Evolutionary conservation across 1,140 invertebrate species (phyloP), one percentile per base, ranked within the genome.

Genomic region (Brachionus paranguensis): DNA sequence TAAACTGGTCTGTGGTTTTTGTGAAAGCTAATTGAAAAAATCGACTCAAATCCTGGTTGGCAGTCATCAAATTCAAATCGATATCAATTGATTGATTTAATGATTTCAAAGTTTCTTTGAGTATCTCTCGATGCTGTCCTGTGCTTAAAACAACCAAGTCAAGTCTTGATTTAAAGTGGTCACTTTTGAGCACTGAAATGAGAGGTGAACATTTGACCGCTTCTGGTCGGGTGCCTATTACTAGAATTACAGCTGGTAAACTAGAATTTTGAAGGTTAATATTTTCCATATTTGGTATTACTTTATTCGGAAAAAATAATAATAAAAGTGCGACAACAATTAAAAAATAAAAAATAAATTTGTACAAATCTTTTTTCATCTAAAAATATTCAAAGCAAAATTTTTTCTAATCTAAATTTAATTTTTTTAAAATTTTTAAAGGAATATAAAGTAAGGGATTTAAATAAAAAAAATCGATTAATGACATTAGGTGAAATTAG

Each of bases 181-280:
- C 37, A 17, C 6, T 37, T 37, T 70, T 70, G 29, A 70, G 37
- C 2, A n/a, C 12, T 37, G 65, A 33, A 70, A 70, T 70, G 8
- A 70, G 24, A 14, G 65, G 65, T n/a, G 65, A 33, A 20, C 65
- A 70, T n/a, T 70, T 70, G 37, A 70, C 37, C 14, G 33, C 65
- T 17, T 70, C 65, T 33, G 65, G 65, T 70, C 65, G 65, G 5
- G 65, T 70, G 65, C 65, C 65, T n/a, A 70, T 70, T n/a, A 70
- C 65, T 33, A 70, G 12, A 14, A 70, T 33, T 29, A 70, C 53
- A 60, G 8, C 6, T 60, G 53, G 45, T n/a, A 47, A 47, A 47
- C 14, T n/a, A 47, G 11, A 47, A 47, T 47, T 47, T 47, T n/a
- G 11, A 47, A 47, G 2, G 3, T n/a, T 47, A 12, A 14, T 47